phyloP scores from a whole-genome alignment of 2,797 vertebrate genomes.

The Lagodon rhomboides region DNA sequence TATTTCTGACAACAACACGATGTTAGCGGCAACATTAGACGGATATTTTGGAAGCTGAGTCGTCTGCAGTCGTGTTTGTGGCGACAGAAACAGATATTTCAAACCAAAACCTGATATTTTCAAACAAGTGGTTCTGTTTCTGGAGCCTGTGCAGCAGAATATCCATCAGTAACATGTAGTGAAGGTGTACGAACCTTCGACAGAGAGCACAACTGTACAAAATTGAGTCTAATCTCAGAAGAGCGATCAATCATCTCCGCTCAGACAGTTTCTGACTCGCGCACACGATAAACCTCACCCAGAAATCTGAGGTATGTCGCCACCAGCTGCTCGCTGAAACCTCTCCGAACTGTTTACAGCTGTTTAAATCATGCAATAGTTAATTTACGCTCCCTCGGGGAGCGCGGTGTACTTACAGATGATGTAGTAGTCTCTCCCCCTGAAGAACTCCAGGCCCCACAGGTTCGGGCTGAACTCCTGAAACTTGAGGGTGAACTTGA shows the following conservation, averaged over 20 bases:
- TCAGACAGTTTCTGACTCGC: background rate
- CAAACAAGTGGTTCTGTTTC: too few relatives aligned
- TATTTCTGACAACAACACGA: too few relatives aligned
- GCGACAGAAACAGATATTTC: too few relatives aligned
- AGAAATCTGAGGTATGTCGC: background rate
- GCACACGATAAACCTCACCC: background rate
- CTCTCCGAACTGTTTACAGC: background rate
- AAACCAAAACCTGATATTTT: too few relatives aligned
- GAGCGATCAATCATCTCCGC: too few relatives aligned
- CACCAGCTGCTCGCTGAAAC: conserved; percentile 24
- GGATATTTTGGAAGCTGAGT: too few relatives aligned
- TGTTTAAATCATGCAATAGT: conserved; percentile 3
- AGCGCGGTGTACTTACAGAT: conserved; percentile 92
- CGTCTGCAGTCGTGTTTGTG: too few relatives aligned
- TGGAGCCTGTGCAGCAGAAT: background rate
- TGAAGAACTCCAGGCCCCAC: conserved; percentile 98
- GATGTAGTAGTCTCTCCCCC: conserved; percentile 97
- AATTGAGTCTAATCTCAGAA: background rate
- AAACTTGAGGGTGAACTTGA: conserved; percentile 99
- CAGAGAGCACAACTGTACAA: background rate
- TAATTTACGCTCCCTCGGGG: conserved; percentile 14
- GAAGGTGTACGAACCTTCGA: too few relatives aligned
- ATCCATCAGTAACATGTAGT: background rate
- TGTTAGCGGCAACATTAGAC: too few relatives aligned
- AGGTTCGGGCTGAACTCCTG: conserved; percentile 99